Conservation (phyloP, 2,113 vertebrate genomes). For the Ardeotis arabs region DNA sequence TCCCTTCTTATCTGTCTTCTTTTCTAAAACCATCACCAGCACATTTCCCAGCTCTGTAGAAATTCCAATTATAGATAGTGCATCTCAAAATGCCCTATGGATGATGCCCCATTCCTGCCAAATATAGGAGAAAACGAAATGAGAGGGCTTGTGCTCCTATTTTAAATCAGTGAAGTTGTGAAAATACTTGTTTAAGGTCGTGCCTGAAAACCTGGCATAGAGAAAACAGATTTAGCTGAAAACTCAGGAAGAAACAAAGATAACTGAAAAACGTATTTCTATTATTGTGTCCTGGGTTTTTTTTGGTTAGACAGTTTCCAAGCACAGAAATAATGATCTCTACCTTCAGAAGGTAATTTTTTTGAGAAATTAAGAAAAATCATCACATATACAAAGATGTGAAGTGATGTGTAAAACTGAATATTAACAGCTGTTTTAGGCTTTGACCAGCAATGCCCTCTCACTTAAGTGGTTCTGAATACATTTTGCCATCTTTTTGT, state of each 20-base stretch:
- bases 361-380: background rate
- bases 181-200: background rate
- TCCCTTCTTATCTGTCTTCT: background rate
- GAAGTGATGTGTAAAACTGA: background rate
- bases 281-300: background rate
- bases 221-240: background rate
- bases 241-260: background rate
- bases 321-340: background rate
- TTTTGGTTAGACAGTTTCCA: background rate
- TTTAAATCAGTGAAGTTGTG: background rate
- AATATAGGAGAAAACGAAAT: background rate
- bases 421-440: background rate
- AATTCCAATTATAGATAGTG: slow-evolving; percentile 36
- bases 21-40: background rate
- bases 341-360: background rate
- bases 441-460: background rate
- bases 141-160: background rate
- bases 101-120: background rate
- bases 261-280: background rate
- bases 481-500: background rate
- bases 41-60: slow-evolving; percentile 1
- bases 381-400: background rate
- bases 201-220: background rate
- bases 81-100: background rate
- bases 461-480: background rate